phyloP scores from a whole-genome alignment of 2,888 invertebrate species.

The Periphyllus acericola region DNA sequence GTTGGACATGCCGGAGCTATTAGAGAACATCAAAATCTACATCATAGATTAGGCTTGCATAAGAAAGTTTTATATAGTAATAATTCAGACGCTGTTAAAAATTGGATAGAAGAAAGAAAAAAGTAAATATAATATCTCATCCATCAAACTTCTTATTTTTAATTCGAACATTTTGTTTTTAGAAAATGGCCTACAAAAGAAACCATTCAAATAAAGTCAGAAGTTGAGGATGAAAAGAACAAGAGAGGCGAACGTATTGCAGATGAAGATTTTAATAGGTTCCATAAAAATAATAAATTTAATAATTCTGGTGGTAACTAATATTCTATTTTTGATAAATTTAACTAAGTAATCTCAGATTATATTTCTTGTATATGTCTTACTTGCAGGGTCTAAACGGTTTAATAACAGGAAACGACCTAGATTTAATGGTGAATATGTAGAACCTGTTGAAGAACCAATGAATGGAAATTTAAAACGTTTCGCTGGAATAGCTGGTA shows the following conservation, averaged over 20 bases:
- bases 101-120: constrained; percentile 57
- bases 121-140: constrained; percentile 17
- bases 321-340: neutral
- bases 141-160: neutral
- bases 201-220: constrained; percentile 25
- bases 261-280: constrained; percentile 56
- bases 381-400: constrained; percentile 18
- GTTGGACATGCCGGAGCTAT: constrained; percentile 48
- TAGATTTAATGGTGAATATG: constrained; percentile 24
- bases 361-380: neutral
- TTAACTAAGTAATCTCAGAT: neutral
- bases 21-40: constrained; percentile 59
- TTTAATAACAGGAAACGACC: constrained; percentile 46
- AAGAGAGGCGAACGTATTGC: constrained; percentile 57
- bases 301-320: constrained; percentile 37
- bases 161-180: neutral
- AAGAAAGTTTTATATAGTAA: constrained; percentile 58
- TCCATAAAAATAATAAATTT: constrained; percentile 54
- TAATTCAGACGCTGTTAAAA: constrained; percentile 50
- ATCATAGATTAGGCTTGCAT: constrained; percentile 51
- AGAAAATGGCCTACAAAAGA: constrained; percentile 60
- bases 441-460: constrained; percentile 45
- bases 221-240: constrained; percentile 47
- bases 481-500: constrained; percentile 53
- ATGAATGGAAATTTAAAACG: constrained; percentile 60